A percentile compares a stretch with the other conserved stretches of the same genome.
Evolutionary conservation across 2,797 vertebrate genomes (phyloP).

Genomic region (Kryptopterus vitreolus): DNA sequence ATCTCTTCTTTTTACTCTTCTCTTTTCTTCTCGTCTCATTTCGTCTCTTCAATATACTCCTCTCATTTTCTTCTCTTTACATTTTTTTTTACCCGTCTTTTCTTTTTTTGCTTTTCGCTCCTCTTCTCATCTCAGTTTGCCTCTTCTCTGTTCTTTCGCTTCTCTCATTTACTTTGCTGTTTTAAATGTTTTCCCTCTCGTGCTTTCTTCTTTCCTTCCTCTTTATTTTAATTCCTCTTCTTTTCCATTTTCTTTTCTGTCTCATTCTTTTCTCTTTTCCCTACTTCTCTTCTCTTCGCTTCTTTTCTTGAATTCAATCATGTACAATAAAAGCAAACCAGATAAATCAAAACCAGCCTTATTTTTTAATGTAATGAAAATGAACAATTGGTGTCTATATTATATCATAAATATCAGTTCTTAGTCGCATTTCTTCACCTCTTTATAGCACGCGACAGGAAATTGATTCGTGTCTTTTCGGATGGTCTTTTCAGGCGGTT

Average conservation of each 20-base stretch:
- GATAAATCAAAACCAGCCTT: neutral
- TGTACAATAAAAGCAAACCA: neutral
- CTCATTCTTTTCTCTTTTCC: neutral
- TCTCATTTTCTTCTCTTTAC: neutral
- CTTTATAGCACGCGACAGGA: neutral
- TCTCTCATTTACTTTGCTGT: neutral
- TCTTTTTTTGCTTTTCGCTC: neutral
- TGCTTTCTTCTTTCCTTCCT: neutral
- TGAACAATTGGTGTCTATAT: neutral
- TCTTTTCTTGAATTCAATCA: neutral
- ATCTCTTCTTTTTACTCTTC: neutral
- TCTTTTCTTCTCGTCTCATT: too few species aligned
- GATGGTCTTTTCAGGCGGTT: neutral
- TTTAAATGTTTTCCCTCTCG: neutral
- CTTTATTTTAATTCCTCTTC: neutral
- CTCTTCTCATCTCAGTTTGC: neutral
- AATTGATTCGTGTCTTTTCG: neutral
- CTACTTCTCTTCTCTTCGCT: neutral
- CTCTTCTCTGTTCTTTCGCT: neutral
- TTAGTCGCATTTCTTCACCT: neutral
- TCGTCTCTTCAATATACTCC: neutral
- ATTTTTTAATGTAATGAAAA: neutral
- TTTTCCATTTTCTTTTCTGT: neutral
- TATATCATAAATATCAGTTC: neutral
- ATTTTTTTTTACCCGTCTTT: neutral